Base-by-base conservation (phyloP, 2,888 invertebrate species). In the Gisinianus flammeolus region DNA sequence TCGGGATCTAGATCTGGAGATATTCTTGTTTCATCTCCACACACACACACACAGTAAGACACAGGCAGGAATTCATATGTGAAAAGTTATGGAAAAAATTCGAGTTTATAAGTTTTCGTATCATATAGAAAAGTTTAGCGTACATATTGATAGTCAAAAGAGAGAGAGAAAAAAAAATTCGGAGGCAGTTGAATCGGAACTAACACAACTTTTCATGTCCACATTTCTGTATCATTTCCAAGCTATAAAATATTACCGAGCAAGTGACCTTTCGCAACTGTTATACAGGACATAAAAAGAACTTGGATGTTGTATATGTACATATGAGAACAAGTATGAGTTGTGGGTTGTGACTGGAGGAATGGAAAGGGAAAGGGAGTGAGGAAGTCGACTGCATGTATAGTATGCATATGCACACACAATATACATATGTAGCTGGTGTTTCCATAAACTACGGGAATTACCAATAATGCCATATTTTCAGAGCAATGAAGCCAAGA, bases 171-270 rank as follows among this genome's bases (percentile, higher is more conserved):
- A n/a, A n/a, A n/a, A n/a, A n/a, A n/a, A n/a, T n/a, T n/a, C n/a
- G n/a, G n/a, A n/a, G n/a, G n/a, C n/a, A n/a, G n/a, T n/a, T n/a
- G n/a, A n/a, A 26, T 12, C 62, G 28, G 26, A 28, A 28, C 12
- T 6, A 26, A 16, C 2, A 26, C n/a, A 26, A 62, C 0, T 62
- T 26, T 62, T 24, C n/a, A 58, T 22, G 22, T 58, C 58, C 58
- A 58, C 19, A 58, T 62, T 26, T 62, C 28, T 62, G 62, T 62
- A 62, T 62, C 26, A 62, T 62, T 62, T 62, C 62, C 26, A 54
- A 26, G 0, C 22, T n/a, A 22, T 58, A n/a, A 58, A 58, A 58
- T 6, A 58, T 58, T 12, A 6, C 3, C 16, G n/a, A 44, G 58
- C 26, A 28, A 26, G 16, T 62, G 62, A 62, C 62, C 62, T 62